These are phyloP conservation scores for Sturnus vulgaris DNA, from an alignment of 2,113 vertebrate species.

Conservation along the genomic window DNA sequence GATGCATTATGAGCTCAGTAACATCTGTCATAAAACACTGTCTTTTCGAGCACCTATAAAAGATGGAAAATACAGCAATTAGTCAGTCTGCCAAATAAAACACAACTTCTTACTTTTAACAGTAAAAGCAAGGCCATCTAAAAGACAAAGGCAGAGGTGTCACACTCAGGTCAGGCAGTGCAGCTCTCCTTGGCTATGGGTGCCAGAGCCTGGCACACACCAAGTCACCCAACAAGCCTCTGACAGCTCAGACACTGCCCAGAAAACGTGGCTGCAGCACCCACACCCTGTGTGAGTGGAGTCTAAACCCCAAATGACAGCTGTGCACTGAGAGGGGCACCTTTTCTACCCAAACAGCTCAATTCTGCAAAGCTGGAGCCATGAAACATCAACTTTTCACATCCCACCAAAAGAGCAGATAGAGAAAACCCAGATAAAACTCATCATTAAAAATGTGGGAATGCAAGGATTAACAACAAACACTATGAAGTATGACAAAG, in stretches of 20 bases:
- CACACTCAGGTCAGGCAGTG: rapidly evolving
- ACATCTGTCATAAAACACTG: not conserved
- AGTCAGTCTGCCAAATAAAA: not conserved
- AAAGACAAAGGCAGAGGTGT: not conserved
- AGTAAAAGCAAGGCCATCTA: not conserved
- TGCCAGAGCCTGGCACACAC: not conserved
- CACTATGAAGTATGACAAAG: not conserved
- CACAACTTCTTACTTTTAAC: not conserved
- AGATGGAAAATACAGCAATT: not conserved
- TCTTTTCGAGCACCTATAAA: not conserved
- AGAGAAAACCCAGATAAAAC: not conserved
- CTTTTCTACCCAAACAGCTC: not conserved
- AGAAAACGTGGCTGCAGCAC: rapidly evolving
- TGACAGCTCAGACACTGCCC: not conserved
- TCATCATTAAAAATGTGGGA: not conserved
- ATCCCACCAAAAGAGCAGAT: not conserved
- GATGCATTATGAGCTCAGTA: not conserved
- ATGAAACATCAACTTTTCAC: not conserved
- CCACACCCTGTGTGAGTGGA: rapidly evolving
- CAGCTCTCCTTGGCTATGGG: not conserved
- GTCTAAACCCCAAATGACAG: not conserved
- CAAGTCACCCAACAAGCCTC: not conserved
- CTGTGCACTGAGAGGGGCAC: not conserved
- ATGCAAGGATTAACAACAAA: not conserved
- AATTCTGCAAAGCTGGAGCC: not conserved